Evolutionary conservation across 2,797 vertebrate genomes (phyloP).

Genomic region (Gambelia wislizenii): DNA sequence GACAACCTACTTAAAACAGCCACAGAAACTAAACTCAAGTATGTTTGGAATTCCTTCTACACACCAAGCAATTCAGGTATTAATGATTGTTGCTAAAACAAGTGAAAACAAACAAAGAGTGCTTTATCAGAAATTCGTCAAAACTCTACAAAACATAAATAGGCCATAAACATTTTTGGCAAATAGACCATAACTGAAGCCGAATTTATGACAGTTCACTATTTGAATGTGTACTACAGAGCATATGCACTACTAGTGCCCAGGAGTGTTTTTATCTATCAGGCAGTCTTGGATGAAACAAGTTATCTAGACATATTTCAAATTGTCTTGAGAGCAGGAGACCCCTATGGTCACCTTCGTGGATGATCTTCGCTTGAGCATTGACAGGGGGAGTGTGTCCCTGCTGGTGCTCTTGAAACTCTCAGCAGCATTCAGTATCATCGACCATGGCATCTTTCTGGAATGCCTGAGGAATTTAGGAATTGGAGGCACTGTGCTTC

Average conservation of each 20-base stretch:
- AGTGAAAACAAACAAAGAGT: not conserved
- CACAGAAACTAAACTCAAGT: not conserved
- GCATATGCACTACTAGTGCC: not conserved
- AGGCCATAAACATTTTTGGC: not conserved
- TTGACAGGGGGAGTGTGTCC: no score
- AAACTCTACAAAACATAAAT: constrained; percentile 9
- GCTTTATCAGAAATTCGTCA: not conserved
- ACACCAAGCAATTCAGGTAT: not conserved
- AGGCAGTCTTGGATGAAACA: no score
- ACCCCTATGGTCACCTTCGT: no score
- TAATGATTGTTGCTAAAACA: not conserved
- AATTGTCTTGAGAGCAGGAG: no score
- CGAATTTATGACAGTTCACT: not conserved
- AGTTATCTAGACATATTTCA: no score
- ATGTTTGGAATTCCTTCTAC: not conserved
- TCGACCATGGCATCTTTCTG: no score
- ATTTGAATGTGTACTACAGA: not conserved
- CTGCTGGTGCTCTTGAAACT: no score
- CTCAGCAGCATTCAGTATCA: no score
- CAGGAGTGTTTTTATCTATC: not conserved
- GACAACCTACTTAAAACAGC: not conserved
- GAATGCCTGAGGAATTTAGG: no score
- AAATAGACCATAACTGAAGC: not conserved
- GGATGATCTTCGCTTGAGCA: no score
- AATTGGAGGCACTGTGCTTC: no score